These are phyloP conservation scores for Shinisaurus crocodilurus DNA, from an alignment of 2,113 vertebrate genomes.

Conservation along the genomic window DNA sequence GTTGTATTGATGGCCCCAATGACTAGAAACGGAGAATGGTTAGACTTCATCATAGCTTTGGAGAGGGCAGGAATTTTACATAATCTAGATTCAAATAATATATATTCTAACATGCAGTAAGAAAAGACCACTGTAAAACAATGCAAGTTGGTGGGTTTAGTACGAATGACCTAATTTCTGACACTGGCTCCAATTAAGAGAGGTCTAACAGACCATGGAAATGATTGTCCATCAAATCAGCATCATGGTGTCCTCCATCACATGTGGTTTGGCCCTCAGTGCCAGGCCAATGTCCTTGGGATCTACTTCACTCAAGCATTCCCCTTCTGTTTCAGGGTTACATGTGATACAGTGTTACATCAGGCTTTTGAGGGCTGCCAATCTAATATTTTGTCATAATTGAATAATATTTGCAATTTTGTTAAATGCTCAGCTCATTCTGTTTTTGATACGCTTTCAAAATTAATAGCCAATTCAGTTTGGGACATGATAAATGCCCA, in stretches of 20 bases:
- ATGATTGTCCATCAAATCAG: neutral
- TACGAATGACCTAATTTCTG: neutral
- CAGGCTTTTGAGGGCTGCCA: neutral
- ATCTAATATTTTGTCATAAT: conserved; percentile 53
- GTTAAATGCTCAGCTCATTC: conserved; percentile 52
- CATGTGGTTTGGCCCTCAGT: neutral
- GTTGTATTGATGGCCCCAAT: neutral
- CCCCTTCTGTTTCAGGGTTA: conserved; percentile 5
- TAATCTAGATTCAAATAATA: neutral
- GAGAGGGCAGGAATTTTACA: neutral
- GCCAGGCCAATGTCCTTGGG: too few species aligned
- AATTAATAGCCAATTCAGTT: conserved; percentile 66
- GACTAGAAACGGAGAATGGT: neutral
- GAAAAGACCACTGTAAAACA: neutral
- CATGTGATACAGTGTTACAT: neutral
- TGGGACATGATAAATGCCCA: conserved; percentile 67
- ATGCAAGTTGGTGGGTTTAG: neutral
- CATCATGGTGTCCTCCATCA: neutral
- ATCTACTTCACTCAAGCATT: neutral
- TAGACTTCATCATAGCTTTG: neutral
- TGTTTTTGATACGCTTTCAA: conserved; percentile 61
- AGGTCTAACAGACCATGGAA: neutral
- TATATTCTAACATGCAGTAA: neutral
- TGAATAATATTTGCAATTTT: conserved; percentile 49
- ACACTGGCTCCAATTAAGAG: neutral